Evolutionary conservation across 2,113 vertebrate genomes (phyloP).

Genomic region (Aspiorhynchus laticeps): DNA sequence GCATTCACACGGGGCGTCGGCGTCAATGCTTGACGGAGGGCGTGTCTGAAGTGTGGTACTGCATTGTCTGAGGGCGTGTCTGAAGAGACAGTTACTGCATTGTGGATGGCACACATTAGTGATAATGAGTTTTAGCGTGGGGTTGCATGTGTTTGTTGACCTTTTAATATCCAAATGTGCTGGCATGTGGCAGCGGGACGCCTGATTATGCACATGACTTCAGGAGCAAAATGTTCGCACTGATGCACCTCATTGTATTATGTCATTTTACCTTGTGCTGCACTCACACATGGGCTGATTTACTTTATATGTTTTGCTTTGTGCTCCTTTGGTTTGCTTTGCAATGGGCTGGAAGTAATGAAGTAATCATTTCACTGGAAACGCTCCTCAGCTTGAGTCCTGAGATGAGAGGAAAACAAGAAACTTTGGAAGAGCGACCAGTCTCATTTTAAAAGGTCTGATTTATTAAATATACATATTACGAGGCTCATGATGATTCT

Average conservation of each 20-base stretch:
- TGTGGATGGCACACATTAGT: neutral
- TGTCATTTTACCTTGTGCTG: neutral
- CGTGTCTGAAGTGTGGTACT: too few species aligned
- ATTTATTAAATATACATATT: conserved; percentile 7
- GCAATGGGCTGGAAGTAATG: neutral
- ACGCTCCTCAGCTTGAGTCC: neutral
- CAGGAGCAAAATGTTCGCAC: neutral
- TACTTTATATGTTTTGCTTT: neutral
- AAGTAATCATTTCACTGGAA: neutral
- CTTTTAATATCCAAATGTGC: neutral
- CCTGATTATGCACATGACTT: conserved; percentile 19
- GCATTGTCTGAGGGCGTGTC: too few species aligned
- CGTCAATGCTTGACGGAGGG: too few species aligned
- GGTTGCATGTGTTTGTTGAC: neutral
- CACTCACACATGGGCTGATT: neutral
- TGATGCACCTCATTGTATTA: neutral
- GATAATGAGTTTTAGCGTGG: neutral
- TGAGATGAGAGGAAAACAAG: neutral
- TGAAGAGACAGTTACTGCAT: too few species aligned
- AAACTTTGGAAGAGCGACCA: neutral
- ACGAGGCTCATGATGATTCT: neutral
- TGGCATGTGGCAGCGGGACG: neutral
- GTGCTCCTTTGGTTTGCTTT: neutral
- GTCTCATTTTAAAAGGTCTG: neutral
- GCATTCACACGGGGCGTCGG: too few species aligned